phyloP scores from a whole-genome alignment of 2,888 invertebrate genomes.

The Rapana venosa region DNA sequence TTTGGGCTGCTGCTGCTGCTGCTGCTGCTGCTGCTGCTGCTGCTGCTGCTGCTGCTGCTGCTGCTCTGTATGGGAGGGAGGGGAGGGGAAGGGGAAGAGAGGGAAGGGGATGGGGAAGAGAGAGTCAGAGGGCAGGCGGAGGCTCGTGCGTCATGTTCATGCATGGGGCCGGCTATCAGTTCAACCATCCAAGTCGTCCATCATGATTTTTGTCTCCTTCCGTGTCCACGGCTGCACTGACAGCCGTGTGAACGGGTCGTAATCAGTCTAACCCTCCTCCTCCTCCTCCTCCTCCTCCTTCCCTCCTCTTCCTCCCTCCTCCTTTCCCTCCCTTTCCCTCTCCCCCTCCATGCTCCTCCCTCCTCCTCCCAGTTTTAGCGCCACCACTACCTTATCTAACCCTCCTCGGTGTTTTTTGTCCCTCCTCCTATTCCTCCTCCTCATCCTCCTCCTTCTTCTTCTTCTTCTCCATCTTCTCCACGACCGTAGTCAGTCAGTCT shows the following conservation, averaged over 20 bases:
- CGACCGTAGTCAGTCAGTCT: no score
- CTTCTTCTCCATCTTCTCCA: background rate
- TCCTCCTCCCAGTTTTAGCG: background rate
- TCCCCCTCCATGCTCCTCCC: background rate
- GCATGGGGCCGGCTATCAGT: background rate
- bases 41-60: no score
- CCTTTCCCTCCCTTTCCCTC: background rate
- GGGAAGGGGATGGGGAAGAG: background rate
- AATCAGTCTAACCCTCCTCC: background rate
- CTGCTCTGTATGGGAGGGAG: background rate
- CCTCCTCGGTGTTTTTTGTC: no score
- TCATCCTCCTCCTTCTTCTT: background rate
- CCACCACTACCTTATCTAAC: background rate
- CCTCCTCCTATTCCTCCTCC: background rate
- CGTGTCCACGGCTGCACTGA: slow-evolving; percentile 1
- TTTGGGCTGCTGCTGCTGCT: no score
- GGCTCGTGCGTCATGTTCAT: slow-evolving; percentile 3
- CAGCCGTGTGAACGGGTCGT: slow-evolving; percentile 29
- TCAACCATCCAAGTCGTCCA: slow-evolving; percentile 13
- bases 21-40: no score
- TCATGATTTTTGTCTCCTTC: slow-evolving; percentile 32
- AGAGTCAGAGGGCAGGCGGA: background rate
- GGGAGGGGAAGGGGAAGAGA: background rate
- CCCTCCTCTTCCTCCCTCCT: background rate
- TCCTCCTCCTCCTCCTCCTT: background rate